Conservation (phyloP, 2,797 vertebrate genomes). For the Sarcophilus harrisii region DNA sequence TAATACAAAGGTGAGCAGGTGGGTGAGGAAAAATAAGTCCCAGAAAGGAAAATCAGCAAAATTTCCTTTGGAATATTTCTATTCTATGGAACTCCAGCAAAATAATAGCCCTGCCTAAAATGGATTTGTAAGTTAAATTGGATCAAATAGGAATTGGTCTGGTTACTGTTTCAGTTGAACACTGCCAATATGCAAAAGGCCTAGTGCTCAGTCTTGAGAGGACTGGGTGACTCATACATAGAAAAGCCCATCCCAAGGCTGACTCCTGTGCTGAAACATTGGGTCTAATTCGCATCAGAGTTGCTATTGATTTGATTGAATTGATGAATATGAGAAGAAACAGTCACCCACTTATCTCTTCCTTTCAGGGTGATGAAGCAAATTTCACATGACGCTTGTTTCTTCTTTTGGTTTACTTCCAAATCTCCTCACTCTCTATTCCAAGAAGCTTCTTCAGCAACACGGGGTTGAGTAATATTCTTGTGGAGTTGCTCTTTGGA, state of each 20-base stretch:
- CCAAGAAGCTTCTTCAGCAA: constrained; percentile 12
- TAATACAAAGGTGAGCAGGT: neutral
- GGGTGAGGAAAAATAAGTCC: neutral
- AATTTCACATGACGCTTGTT: constrained; percentile 68
- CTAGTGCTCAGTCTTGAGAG: rapidly evolving
- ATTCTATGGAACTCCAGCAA: neutral
- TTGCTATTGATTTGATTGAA: constrained; percentile 68
- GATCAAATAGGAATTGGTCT: neutral
- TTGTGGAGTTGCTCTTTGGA: neutral
- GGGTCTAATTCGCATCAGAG: constrained; percentile 60
- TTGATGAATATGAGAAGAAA: constrained; percentile 69
- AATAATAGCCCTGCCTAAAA: neutral
- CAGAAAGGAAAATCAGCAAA: neutral
- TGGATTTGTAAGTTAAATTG: neutral
- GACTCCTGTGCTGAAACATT: constrained; percentile 9
- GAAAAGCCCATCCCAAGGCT: neutral
- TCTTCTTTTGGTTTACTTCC: constrained; percentile 72
- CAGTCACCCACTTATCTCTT: constrained; percentile 77
- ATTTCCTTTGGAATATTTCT: neutral
- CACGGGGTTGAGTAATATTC: constrained; percentile 36
- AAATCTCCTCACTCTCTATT: neutral
- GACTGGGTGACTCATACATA: neutral
- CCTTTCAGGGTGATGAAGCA: constrained; percentile 62
- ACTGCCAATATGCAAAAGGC: neutral
- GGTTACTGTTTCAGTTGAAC: neutral